Evolutionary conservation across 2,797 vertebrate genomes (phyloP).

Genomic region (Masticophis lateralis): DNA sequence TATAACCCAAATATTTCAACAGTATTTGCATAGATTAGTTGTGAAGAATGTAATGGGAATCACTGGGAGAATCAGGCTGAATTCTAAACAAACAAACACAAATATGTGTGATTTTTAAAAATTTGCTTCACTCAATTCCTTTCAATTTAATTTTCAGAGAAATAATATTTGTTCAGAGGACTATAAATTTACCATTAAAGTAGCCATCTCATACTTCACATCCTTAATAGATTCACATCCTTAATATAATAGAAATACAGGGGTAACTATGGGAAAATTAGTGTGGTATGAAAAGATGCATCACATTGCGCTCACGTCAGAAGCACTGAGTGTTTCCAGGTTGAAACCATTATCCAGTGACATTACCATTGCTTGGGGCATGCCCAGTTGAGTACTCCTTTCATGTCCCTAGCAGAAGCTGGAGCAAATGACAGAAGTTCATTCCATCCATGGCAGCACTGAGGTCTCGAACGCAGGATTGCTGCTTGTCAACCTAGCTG

Average conservation of each 20-base stretch:
- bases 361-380: background rate
- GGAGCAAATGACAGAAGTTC: background rate
- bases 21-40: constrained; percentile 25
- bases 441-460: background rate
- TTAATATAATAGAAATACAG: background rate
- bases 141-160: constrained; percentile 1
- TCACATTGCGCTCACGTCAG: background rate
- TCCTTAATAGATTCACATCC: background rate
- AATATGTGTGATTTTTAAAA: constrained; percentile 8
- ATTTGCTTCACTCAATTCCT: background rate
- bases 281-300: background rate
- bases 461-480: background rate
- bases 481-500: background rate
- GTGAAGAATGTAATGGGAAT: constrained; percentile 29
- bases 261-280: background rate
- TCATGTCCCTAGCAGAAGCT: background rate
- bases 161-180: background rate
- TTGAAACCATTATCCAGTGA: background rate
- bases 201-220: background rate
- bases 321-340: background rate
- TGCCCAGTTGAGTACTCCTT: background rate
- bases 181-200: background rate
- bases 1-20: constrained; percentile 21
- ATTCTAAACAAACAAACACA: background rate
- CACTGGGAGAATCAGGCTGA: background rate